Conservation (phyloP, 1,140 invertebrate genomes). For the Drosophila kurseongensis region DNA sequence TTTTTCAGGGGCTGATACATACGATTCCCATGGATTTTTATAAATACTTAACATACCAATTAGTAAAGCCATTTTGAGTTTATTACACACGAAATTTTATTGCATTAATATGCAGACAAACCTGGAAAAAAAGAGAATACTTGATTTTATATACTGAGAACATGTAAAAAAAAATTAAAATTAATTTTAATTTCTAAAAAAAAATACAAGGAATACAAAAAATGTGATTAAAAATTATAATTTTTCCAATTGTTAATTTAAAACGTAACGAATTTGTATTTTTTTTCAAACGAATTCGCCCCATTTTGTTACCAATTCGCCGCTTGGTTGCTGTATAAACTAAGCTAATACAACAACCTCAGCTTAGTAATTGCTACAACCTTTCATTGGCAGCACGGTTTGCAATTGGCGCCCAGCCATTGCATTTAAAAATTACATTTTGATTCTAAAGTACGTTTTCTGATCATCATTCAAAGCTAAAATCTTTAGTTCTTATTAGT, state of each 20-base stretch:
- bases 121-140: slow-evolving; percentile 41
- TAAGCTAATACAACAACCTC: slow-evolving; percentile 11
- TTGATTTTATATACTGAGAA: background rate
- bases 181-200: too few species aligned
- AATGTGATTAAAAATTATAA: too few species aligned
- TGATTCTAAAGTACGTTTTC: too few species aligned
- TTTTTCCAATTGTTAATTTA: too few species aligned
- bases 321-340: background rate
- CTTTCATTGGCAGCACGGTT: background rate
- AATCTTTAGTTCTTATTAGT: too few species aligned
- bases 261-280: too few species aligned
- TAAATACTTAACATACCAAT: slow-evolving; percentile 42
- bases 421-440: too few species aligned
- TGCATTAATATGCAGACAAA: slow-evolving; percentile 12
- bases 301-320: background rate
- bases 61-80: slow-evolving; percentile 52
- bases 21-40: background rate
- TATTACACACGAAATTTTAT: background rate
- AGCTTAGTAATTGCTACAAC: background rate
- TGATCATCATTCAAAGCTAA: too few species aligned
- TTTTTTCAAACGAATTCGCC: background rate
- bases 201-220: too few species aligned
- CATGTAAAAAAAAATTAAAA: background rate
- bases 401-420: background rate
- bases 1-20: too few species aligned